Evolutionary conservation across 2,113 vertebrate species (phyloP), one percentile per base, ranked within the genome.

Genomic region (Mohoua ochrocephala): DNA sequence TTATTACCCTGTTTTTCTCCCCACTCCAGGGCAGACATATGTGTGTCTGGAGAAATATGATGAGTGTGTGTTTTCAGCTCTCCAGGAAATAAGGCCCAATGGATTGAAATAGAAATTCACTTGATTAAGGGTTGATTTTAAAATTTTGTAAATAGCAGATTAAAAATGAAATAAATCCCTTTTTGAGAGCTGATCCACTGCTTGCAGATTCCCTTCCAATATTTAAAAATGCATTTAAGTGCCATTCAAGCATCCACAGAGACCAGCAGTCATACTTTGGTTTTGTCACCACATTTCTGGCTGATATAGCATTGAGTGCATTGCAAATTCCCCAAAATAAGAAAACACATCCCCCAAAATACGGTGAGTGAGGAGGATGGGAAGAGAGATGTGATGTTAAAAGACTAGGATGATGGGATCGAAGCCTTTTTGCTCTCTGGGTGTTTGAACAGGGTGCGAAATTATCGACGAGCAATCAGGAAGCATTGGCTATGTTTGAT

Each of bases 401-500:
- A 81, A 69, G 56, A 19, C 31, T 19, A 47, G 37, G 45, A 65
- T 7, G 12, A 56, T 24, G n/a, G n/a, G 56, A 78, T 74, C 5
- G 18, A 83, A 47, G 57, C n/a, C 5, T 21, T 44, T 84, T 56
- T 11, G 21, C 42, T 54, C 7, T 6, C 11, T 81, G 81, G 18
- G 52, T 23, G 39, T 41, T 81, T 12, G 49, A 79, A 80, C 9
- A 74, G 44, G 28, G 27, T 56, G 60, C 61, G 59, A 82, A 90
- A 73, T 87, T 95, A 64, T 82, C 11, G 19, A 44, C 75, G n/a
- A 87, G 39, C 65, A 90, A 61, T 89, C 82, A 76, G 78, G 87
- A 78, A 92, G 52, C 11, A 0, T 16, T 75, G 92, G 44, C 42
- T 5, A 0, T 50, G 79, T 91, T 95, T 63, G 92, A 80, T 53